Evolutionary conservation across 1,140 invertebrate species (phyloP), one percentile per base, ranked within the genome.

Genomic region (Drosophila sulfurigaster): DNA sequence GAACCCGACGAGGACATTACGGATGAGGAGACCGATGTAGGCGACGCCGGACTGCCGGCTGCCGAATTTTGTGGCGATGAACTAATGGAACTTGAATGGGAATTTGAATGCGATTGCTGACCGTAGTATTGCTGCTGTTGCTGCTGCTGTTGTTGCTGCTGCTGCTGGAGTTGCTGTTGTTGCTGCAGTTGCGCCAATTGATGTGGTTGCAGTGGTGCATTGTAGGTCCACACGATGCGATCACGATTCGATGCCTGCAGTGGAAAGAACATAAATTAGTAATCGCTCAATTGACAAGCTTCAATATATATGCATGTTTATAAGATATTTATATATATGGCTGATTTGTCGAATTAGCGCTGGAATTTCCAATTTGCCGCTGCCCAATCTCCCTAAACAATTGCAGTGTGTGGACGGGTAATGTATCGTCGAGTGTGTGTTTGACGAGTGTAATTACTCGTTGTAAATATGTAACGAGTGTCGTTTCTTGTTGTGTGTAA

Each of bases 191-290:
- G 82, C 76, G 77, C 86, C 79, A 92, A 77, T 92, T 73, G 93
- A 88, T 89, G 94, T 82, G 69, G 94, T 92, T 67, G 92, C 87
- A 96, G 94, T 10, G 97, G 96, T 25, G 96, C 96, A 93, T 98
- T 98, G 93, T 97, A 97, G n/a, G 96, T 97, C 97, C 97, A 97
- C 10, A 97, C 96, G 77, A 97, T 97, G 72, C 96, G 95, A 86
- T 95, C 92, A 59, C 91, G 89, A 90, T 91, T 91, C 57, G 92
- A 92, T 56, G 81, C 85, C 91, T 91, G 64, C 32, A 52, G 46
- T 16, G 46, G 45, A 78, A 82, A 49, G 10, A 68, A 25, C 38
- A 75, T 41, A 48, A 52, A 88, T 87, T 87, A 87, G 73, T 67
- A 35, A 43, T 0, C 7, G 8, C 3, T 28, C 68, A 73, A 64